Conservation (phyloP, 2,888 invertebrate genomes). For the Heliconius erato region DNA sequence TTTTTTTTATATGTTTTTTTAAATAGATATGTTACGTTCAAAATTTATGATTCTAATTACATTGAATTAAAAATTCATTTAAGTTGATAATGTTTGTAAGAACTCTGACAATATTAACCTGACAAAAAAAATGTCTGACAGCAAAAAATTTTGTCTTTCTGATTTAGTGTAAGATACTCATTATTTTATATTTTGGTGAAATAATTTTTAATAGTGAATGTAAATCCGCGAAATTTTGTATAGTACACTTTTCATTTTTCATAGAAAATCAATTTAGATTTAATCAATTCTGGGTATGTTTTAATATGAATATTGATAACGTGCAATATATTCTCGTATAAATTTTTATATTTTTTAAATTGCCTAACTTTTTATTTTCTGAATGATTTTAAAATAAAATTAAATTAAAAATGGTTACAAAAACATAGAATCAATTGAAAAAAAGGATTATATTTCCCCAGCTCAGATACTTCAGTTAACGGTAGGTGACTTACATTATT, state of each 20-base stretch:
- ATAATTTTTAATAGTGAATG: not conserved
- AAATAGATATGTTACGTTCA: too few species aligned
- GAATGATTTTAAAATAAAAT: too few species aligned
- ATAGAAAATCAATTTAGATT: constrained; percentile 21
- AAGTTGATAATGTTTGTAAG: too few species aligned
- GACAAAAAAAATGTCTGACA: too few species aligned
- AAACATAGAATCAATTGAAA: too few species aligned
- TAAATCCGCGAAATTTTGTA: not conserved
- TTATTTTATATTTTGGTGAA: not conserved
- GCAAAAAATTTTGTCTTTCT: too few species aligned
- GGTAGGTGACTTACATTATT: not conserved
- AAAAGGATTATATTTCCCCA: not conserved
- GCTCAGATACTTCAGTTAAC: not conserved
- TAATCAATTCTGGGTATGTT: not conserved
- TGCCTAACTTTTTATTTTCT: not conserved
- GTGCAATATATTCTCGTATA: not conserved
- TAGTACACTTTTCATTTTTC: not conserved
- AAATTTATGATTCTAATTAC: too few species aligned
- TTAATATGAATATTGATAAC: constrained; percentile 6
- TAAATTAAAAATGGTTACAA: too few species aligned
- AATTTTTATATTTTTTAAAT: not conserved
- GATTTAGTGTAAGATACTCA: too few species aligned
- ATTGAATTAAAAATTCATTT: too few species aligned
- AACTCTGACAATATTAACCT: too few species aligned
- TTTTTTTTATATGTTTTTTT: too few species aligned